Evolutionary conservation across 2,113 vertebrate species (phyloP), one percentile per base, ranked within the genome.

Genomic region (Colaptes auratus): DNA sequence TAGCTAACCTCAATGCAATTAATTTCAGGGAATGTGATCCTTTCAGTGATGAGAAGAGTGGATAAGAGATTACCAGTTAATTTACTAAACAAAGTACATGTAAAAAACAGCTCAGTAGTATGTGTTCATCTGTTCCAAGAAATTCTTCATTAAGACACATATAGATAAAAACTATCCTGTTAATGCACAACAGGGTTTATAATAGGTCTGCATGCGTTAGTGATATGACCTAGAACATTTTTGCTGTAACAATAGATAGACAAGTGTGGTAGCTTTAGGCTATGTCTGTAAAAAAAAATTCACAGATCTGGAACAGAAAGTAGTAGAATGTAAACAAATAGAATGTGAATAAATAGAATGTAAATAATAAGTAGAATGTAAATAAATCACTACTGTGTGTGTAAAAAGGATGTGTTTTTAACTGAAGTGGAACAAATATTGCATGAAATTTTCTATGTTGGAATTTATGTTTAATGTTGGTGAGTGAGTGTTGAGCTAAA

Each of bases 161-260:
- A 89, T 75, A 39, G 59, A 66, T 35, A 44, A 5, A 85, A 63
- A 36, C 4, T 33, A 23, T 63, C 4, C 3, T 24, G 4, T 23
- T 56, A 39, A 20, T 19, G 2, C 18, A 50, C 24, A 12, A 23
- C 13, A 21, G 2, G 0, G 0, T 87, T 73, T 14, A 9, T 16
- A 58, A 44, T 4, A 70, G 9, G 14, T 9, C 5, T 48, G 16
- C 19, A 67, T 0, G 1, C 74, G 7, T 44, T 2, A 48, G 70
- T 77, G 5, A 50, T 65, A 10, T 48, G 14, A 25, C 19, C 74
- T 77, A 46, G 16, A 52, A 74, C 3, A 31, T 64, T 52, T 53
- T 67, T 61, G 2, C 23, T 77, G 5, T 52, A 74, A 74, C 11
- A 88, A 55, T 36, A 64, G 39, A 59, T 30, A 80, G 7, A 44